Conservation (phyloP, 2,888 invertebrate species). For the Sinohyriopsis cumingii region DNA sequence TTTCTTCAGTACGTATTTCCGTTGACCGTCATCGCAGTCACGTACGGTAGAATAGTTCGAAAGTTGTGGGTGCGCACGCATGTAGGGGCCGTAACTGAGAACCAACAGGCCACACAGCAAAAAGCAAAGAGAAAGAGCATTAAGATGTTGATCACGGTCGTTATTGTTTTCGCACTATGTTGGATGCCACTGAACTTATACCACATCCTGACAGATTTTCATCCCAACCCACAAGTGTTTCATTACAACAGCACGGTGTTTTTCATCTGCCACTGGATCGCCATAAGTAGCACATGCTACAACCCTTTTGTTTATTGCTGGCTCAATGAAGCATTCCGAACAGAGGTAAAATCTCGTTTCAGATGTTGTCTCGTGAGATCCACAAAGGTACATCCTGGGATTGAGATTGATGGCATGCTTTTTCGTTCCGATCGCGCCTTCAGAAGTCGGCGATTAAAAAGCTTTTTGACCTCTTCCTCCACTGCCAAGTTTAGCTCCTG, state of each 20-base stretch:
- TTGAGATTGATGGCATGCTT: conserved; percentile 39
- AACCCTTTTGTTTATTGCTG: conserved; percentile 75
- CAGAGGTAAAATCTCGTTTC: conserved; percentile 64
- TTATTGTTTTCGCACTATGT: conserved; percentile 72
- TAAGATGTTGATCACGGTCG: conserved; percentile 73
- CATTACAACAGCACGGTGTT: conserved; percentile 70
- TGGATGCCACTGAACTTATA: conserved; percentile 74
- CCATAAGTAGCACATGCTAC: conserved; percentile 73
- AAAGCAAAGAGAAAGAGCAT: conserved; percentile 72
- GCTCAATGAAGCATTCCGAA: conserved; percentile 73
- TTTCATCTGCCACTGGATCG: conserved; percentile 73
- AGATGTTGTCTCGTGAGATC: conserved; percentile 50
- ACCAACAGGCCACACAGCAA: conserved; percentile 69
- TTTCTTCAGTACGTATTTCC: conserved; percentile 73
- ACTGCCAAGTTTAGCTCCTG: conserved; percentile 4
- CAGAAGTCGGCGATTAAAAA: conserved; percentile 25
- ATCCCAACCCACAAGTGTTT: conserved; percentile 57
- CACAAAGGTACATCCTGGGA: conserved; percentile 39
- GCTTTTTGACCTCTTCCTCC: conserved; percentile 7
- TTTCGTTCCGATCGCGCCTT: conserved; percentile 35
- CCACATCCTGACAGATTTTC: conserved; percentile 71
- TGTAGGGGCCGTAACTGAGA: conserved; percentile 71
- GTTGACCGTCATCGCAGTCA: conserved; percentile 68
- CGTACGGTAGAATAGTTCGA: conserved; percentile 69
- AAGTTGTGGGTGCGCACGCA: conserved; percentile 67